A percentile compares a stretch with the other conserved stretches of the same genome.
phyloP scores from a whole-genome alignment of 2,113 vertebrate species.

The Chamaetylas fuelleborni region DNA sequence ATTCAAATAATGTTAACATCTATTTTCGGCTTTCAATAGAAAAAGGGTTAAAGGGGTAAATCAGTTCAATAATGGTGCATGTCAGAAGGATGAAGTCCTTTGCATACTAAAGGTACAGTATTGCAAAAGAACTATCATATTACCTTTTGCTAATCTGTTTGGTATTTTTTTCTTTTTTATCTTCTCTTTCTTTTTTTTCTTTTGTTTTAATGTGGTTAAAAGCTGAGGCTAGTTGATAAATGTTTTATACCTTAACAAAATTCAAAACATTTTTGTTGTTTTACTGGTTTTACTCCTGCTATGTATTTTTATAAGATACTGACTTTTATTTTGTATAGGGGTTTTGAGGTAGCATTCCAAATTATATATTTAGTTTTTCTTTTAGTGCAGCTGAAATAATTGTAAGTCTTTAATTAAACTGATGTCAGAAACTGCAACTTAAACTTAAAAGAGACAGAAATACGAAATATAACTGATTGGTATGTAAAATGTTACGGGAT shows the following conservation, averaged over 20 bases:
- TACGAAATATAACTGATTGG: neutral
- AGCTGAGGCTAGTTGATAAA: conserved; percentile 16
- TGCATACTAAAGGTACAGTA: conserved; percentile 48
- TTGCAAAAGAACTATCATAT: neutral
- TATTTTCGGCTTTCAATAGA: neutral
- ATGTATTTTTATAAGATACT: conserved; percentile 46
- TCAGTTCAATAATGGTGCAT: neutral
- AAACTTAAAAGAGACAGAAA: neutral
- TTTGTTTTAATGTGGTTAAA: neutral
- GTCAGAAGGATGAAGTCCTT: conserved; percentile 59
- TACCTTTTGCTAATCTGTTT: conserved; percentile 1
- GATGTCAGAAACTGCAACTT: conserved; percentile 44
- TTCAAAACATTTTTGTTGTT: conserved; percentile 23
- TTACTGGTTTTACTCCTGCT: conserved; percentile 27
- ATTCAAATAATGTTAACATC: neutral
- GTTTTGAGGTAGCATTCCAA: conserved; percentile 47
- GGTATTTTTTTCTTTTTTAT: neutral
- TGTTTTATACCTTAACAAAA: conserved; percentile 43
- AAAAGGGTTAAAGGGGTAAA: neutral
- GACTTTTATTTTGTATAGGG: conserved; percentile 28
- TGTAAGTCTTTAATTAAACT: conserved; percentile 49
- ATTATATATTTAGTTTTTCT: conserved; percentile 47
- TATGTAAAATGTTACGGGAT: neutral
- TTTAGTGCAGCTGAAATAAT: conserved; percentile 53
- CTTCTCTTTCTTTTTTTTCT: neutral